phyloP scores from a whole-genome alignment of 64 coral and sea anemone genomes.

The Anthopleura sola region DNA sequence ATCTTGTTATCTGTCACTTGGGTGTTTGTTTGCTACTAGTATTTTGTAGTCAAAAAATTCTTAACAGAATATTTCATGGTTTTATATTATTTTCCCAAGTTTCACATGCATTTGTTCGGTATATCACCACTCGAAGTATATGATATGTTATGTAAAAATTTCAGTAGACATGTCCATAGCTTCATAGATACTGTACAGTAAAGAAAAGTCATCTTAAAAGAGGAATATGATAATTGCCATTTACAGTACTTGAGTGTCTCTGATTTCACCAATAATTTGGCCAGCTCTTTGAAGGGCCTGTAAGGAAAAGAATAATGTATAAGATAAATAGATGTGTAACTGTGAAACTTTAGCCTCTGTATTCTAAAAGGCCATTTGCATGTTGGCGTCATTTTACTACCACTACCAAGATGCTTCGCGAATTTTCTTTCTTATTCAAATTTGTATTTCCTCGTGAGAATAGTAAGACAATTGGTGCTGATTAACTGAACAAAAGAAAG shows the following conservation, averaged over 20 bases:
- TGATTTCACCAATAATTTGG: slow-evolving; percentile 75
- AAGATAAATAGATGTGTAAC: too few relatives aligned
- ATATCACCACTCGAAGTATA: neutral
- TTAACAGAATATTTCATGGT: neutral
- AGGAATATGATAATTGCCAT: neutral
- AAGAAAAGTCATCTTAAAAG: neutral
- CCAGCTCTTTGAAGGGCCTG: slow-evolving; percentile 70
- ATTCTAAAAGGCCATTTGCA: too few relatives aligned
- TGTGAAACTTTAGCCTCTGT: too few relatives aligned
- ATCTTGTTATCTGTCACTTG: too few relatives aligned
- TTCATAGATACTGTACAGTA: neutral
- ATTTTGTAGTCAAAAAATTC: neutral
- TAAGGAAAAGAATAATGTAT: neutral
- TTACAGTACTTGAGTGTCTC: slow-evolving; percentile 74
- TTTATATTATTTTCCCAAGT: neutral
- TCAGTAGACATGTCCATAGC: neutral
- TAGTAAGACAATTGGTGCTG: too few relatives aligned
- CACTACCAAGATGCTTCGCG: too few relatives aligned
- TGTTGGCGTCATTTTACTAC: too few relatives aligned
- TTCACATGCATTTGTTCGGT: neutral
- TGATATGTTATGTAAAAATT: neutral
- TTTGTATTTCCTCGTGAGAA: too few relatives aligned
- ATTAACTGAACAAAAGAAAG: too few relatives aligned
- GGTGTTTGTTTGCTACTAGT: too few relatives aligned
- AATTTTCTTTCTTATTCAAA: too few relatives aligned